Conservation (phyloP, 2,113 vertebrate species). For the Ondatra zibethicus region DNA sequence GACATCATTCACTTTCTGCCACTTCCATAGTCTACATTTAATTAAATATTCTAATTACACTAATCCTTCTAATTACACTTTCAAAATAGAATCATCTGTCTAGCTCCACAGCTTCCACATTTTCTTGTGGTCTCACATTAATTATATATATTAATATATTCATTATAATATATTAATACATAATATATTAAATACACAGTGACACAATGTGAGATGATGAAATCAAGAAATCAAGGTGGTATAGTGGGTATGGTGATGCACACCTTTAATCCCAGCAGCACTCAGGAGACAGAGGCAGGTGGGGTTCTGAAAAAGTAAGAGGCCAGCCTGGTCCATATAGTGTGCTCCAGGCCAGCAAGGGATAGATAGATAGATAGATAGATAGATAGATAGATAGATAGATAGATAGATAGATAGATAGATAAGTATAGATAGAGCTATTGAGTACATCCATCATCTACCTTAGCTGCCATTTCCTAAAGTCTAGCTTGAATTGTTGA, state of each 20-base stretch:
- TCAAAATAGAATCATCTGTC: not conserved
- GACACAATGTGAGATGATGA: not conserved
- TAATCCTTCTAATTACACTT: not conserved
- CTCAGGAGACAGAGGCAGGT: not conserved
- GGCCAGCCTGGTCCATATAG: not conserved
- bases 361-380: not conserved
- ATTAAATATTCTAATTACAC: not conserved
- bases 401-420: not conserved
- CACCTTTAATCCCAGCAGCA: not conserved
- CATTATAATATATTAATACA: not conserved
- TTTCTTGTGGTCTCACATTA: not conserved
- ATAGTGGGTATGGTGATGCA: not conserved
- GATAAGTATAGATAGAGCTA: not conserved
- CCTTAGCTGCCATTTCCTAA: not conserved
- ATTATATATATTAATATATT: not conserved
- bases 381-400: not conserved
- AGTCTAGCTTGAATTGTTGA: not conserved
- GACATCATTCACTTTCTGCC: not conserved
- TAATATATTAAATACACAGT: not conserved
- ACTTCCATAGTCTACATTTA: not conserved
- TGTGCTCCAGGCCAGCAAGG: not conserved
- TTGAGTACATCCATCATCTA: not conserved
- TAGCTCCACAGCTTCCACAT: not conserved
- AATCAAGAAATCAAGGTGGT: not conserved
- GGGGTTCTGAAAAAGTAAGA: not conserved